Evolutionary conservation across 2,888 invertebrate species (phyloP), one percentile per base, ranked within the genome.

Genomic region (Tipula lateralis): DNA sequence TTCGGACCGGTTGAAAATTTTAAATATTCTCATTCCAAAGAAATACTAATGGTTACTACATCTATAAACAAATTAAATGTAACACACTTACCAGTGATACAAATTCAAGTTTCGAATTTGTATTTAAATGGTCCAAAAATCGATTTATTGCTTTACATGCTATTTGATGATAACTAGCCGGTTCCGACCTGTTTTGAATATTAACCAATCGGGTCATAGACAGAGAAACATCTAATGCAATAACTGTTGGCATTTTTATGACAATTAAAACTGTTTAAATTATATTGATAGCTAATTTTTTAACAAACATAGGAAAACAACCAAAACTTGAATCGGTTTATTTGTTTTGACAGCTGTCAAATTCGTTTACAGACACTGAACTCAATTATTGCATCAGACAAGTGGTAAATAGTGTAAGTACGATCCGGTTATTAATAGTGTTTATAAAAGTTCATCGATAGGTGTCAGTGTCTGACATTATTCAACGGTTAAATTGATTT

Each of bases 211-310:
- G 87, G 0, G 89, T 89, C 90, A 90, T 90, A 32, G 90, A 90
- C 19, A 90, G 86, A 2, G 90, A 90, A 12, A 88, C 88, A 87
- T 90, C 90, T 84, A 90, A 86, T 2, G 89, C 90, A 85, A 90
- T 89, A 80, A 90, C 88, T 4, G 90, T 90, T 24, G 90, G 90
- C 90, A 90, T 90, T 86, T 85, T 83, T 7, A 66, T 66, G 66
- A 19, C 19, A 66, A 66, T 24, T 12, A 24, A 66, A 66, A 24
- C 12, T 66, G 9, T 66, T 9, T 9, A 24, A 66, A 24, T 24
- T 12, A 1, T 66, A 24, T 7, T 2, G 9, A n/a, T n/a, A 24
- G 66, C 1, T 24, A 66, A 7, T 24, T 9, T 12, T 4, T 1
- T n/a, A 4, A 19, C 19, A 9, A 66, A 66, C 66, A 24, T 66